phyloP scores from a whole-genome alignment of 1,140 invertebrate species.

The Grapholita molesta region DNA sequence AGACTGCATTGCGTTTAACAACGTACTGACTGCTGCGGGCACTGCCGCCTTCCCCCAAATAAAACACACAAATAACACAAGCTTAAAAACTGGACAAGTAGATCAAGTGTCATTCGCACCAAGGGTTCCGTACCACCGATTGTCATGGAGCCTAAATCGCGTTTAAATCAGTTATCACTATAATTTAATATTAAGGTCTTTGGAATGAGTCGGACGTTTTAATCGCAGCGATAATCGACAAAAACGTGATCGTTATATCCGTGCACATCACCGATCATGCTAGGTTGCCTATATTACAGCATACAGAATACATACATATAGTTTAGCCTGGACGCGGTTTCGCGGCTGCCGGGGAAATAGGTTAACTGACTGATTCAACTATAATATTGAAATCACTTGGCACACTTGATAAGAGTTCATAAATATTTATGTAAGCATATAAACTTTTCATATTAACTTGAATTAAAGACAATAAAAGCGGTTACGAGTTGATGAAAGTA shows the following conservation, averaged over 20 bases:
- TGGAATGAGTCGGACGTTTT: background rate
- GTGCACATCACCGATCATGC: background rate
- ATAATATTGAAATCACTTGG: background rate
- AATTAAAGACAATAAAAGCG: background rate
- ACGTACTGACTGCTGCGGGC: constrained; percentile 68
- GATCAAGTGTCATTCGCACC: background rate
- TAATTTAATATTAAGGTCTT: background rate
- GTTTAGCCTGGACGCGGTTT: background rate
- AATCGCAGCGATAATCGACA: background rate
- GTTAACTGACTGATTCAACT: background rate
- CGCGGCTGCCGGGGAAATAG: background rate
- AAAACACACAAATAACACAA: constrained; percentile 70
- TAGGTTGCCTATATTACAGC: background rate
- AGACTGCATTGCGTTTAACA: constrained; percentile 76
- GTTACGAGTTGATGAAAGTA: background rate
- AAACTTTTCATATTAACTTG: background rate
- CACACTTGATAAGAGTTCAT: background rate
- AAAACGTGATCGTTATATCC: background rate
- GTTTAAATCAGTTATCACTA: background rate
- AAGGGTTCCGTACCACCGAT: background rate
- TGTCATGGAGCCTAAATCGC: background rate
- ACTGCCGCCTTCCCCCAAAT: constrained; percentile 73
- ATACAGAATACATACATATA: background rate
- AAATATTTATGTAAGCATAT: background rate
- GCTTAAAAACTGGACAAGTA: constrained; percentile 45